Conservation (phyloP, 2,888 invertebrate species). For the Alcis repandata region DNA sequence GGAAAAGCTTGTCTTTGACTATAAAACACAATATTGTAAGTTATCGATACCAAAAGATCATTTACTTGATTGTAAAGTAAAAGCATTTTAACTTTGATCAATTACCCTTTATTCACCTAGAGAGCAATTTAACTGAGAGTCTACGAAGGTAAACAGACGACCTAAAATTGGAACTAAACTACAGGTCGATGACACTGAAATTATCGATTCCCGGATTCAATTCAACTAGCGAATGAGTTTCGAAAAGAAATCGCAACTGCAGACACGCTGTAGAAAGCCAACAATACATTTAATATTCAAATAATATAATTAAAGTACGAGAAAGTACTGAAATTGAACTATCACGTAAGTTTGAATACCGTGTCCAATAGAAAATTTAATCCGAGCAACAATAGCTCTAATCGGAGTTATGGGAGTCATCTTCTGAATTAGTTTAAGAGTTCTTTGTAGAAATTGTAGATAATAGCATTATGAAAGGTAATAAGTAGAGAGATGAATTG, state of each 20-base stretch:
- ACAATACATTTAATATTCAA: constrained; percentile 21
- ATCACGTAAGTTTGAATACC: constrained; percentile 38
- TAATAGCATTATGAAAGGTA: constrained; percentile 40
- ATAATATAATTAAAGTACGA: constrained; percentile 29
- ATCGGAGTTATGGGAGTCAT: constrained; percentile 17
- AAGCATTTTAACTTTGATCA: background rate
- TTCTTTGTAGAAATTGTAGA: constrained; percentile 2
- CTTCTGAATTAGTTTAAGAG: constrained; percentile 20
- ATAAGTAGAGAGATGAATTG: constrained; percentile 28
- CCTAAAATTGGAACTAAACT: constrained; percentile 20
- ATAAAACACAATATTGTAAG: too few relatives aligned
- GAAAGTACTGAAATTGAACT: constrained; percentile 41
- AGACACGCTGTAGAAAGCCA: constrained; percentile 1
- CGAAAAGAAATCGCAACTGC: constrained; percentile 11
- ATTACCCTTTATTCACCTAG: background rate
- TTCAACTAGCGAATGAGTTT: background rate
- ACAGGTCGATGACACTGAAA: constrained; percentile 21
- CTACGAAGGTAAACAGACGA: constrained; percentile 12
- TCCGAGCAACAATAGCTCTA: constrained; percentile 33
- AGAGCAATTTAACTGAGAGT: constrained; percentile 5
- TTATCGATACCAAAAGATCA: too few relatives aligned
- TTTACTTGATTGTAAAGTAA: background rate
- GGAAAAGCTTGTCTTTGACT: too few relatives aligned
- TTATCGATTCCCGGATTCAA: constrained; percentile 17
- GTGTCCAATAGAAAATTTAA: constrained; percentile 37